Conservation (phyloP, 2,113 vertebrate species). For the Ellobius talpinus region DNA sequence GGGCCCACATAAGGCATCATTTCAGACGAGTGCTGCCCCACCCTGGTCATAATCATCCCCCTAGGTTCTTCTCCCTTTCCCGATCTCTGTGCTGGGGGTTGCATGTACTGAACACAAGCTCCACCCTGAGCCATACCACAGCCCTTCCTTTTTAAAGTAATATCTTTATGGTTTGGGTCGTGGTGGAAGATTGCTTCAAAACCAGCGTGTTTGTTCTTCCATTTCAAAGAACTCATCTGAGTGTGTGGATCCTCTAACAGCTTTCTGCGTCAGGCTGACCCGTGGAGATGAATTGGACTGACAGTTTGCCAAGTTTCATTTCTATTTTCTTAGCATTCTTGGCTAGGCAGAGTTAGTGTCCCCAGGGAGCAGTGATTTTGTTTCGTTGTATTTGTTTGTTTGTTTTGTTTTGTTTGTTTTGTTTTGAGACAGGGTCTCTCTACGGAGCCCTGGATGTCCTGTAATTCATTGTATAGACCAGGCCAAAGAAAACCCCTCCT, state of each 20-base stretch:
- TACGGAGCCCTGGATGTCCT: background rate
- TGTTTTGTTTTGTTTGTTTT: too few species aligned
- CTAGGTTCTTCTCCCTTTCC: background rate
- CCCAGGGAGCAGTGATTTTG: background rate
- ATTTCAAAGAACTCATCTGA: background rate
- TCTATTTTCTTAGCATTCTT: background rate
- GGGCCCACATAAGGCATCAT: background rate
- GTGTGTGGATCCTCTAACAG: too few species aligned
- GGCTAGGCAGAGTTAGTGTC: background rate
- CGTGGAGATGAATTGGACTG: background rate
- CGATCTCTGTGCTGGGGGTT: background rate
- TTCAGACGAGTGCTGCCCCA: background rate
- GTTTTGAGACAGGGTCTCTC: background rate
- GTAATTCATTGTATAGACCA: background rate
- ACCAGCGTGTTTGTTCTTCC: background rate
- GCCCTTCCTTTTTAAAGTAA: background rate
- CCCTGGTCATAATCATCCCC: background rate
- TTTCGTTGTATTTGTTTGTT: background rate
- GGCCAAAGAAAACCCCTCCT: background rate
- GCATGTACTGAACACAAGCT: background rate
- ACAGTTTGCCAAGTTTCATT: background rate
- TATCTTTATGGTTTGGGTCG: background rate
- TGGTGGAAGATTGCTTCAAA: background rate
- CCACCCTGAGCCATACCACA: background rate
- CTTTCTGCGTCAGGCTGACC: background rate